Percentiles rank a stretch among this genome's conserved stretches.
phyloP scores from a whole-genome alignment of 92 coral and sea anemone genomes.

The Nematostella vectensis region DNA sequence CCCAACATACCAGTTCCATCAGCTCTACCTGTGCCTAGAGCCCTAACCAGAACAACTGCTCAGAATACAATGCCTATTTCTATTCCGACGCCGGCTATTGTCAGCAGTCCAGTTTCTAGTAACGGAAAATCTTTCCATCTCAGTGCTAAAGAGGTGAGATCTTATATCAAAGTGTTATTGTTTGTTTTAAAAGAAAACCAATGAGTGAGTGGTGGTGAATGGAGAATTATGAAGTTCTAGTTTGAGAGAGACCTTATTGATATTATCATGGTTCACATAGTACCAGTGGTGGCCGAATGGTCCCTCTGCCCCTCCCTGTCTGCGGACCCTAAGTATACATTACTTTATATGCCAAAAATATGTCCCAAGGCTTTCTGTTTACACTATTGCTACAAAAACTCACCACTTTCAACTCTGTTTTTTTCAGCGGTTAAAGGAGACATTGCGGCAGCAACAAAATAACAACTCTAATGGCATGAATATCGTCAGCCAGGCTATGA shows the following conservation, averaged over 20 bases:
- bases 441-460: slow-evolving; percentile 76
- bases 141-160: slow-evolving; percentile 91
- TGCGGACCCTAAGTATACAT: too few relatives aligned
- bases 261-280: too few relatives aligned
- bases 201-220: too few relatives aligned
- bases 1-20: slow-evolving; percentile 86
- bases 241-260: too few relatives aligned
- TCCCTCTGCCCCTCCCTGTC: too few relatives aligned
- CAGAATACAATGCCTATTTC: slow-evolving; percentile 75
- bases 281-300: too few relatives aligned
- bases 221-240: too few relatives aligned
- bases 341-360: too few relatives aligned
- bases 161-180: too few relatives aligned
- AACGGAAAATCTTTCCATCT: slow-evolving; percentile 64
- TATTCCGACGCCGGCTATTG: slow-evolving; percentile 98
- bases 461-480: slow-evolving; percentile 39
- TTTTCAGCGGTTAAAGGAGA: slow-evolving; percentile 86
- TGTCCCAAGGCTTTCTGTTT: too few relatives aligned
- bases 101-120: slow-evolving; percentile 75
- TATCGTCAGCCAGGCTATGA: slow-evolving; percentile 92
- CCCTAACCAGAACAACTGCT: slow-evolving; percentile 47
- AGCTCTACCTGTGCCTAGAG: slow-evolving; percentile 89
- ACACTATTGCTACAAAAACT: not conserved
- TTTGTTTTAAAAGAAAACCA: too few relatives aligned
- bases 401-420: not conserved